phyloP scores from a whole-genome alignment of 2,888 invertebrate species.

The Dynastes grantii region DNA sequence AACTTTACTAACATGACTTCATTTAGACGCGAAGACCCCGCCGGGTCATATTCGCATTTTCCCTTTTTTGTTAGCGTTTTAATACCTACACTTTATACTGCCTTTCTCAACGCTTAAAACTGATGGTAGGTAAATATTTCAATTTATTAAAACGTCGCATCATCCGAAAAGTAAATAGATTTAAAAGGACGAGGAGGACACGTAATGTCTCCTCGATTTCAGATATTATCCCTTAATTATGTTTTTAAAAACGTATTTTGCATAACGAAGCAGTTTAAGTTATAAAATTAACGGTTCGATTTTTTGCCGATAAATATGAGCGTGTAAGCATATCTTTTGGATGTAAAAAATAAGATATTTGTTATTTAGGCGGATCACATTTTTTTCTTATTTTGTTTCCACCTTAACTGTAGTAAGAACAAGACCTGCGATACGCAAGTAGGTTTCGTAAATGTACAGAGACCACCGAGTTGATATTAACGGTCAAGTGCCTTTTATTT shows the following conservation, averaged over 20 bases:
- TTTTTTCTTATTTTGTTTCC: slow-evolving; percentile 2
- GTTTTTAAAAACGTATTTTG: slow-evolving; percentile 7
- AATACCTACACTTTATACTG: neutral
- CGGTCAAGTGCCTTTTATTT: slow-evolving; percentile 34
- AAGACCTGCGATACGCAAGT: neutral
- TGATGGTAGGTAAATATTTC: slow-evolving; percentile 2
- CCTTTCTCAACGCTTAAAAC: neutral
- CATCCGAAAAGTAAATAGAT: slow-evolving; percentile 2
- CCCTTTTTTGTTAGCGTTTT: neutral
- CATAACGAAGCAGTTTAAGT: neutral
- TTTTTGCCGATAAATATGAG: too few relatives aligned
- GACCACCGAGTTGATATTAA: slow-evolving; percentile 39
- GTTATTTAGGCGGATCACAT: slow-evolving; percentile 1
- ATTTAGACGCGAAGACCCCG: slow-evolving; percentile 2
- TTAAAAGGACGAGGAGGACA: neutral
- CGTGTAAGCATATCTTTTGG: neutral
- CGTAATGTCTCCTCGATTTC: neutral
- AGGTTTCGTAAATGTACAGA: slow-evolving; percentile 9
- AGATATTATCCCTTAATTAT: slow-evolving; percentile 19
- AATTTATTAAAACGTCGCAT: slow-evolving; percentile 7
- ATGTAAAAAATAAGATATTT: slow-evolving; percentile 20
- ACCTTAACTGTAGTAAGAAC: neutral
- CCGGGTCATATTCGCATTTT: neutral
- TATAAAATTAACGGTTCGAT: slow-evolving; percentile 4
- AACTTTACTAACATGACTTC: slow-evolving; percentile 14